Base-by-base conservation (phyloP, 2,113 vertebrate genomes). In the Ammodytes dubius region DNA sequence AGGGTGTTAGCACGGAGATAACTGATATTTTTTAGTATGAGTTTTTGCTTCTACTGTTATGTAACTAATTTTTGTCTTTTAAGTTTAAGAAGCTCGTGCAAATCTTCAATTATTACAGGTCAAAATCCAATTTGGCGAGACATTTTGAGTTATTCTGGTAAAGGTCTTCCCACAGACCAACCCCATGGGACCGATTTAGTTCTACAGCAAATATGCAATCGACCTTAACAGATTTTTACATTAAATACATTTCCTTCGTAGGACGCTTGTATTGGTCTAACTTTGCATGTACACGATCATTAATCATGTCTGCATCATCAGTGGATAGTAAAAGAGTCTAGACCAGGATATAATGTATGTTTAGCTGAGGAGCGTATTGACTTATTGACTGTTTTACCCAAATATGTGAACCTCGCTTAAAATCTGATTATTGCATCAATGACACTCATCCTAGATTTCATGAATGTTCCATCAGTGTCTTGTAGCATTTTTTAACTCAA, bases 401-500 rank as follows among this genome's bases (percentile, higher is more conserved):
- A 79, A 83, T 74, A 79, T 87, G 79, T 87, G 84, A 91, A 82
- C 57, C 27, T 82, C 73, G 35, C 42, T 67, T 59, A 10, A 27
- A 35, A 56, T 2, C 27, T 58, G 52, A 59, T 46, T 39, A 74
- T 47, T 39, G 14, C 17, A 47, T 80, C 45, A 57, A 10, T 17
- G 19, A 65, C 35, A 19, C 27, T 1, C 45, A 57, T 76, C 49
- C 11, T 47, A n/a, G 15, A 82, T 77, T 73, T 76, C 59, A 63
- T 60, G 66, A 87, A 85, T 88, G 83, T 86, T 69, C 58, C 11
- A 39, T 71, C 70, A 39, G 45, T 83, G 57, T 72, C 72, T 77
- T 84, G 88, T 88, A 81, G 68, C 70, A 66, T 90, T 83, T 83
- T 15, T 82, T 27, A 27, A 81, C 75, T 77, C 39, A 57, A 67